These are phyloP conservation scores for Herpailurus yagouaroundi DNA, from an alignment of 2,113 vertebrate species.

Conservation along the genomic window DNA sequence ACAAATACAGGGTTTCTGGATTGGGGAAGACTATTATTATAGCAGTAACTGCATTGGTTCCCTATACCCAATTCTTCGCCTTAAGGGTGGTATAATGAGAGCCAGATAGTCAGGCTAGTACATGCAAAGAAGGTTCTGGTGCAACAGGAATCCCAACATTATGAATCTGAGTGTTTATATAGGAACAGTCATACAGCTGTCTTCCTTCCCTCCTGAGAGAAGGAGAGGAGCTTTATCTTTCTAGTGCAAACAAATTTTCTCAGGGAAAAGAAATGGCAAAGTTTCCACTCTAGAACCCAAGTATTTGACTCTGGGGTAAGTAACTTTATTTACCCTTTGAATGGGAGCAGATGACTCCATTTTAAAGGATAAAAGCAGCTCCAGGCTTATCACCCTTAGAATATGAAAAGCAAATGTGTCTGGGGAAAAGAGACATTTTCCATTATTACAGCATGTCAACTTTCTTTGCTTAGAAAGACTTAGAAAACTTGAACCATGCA, in stretches of 20 bases:
- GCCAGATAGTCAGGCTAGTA: not conserved
- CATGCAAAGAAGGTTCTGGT: not conserved
- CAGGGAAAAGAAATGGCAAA: not conserved
- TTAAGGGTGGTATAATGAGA: not conserved
- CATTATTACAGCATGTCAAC: not conserved
- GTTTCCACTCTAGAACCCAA: not conserved
- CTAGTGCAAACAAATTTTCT: not conserved
- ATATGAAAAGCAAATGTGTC: not conserved
- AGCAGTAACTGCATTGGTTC: not conserved
- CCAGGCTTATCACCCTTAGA: not conserved
- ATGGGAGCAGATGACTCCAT: conserved; percentile 6
- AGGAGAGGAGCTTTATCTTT: not conserved
- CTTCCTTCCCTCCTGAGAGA: not conserved
- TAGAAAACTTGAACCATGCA: not conserved
- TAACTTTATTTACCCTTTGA: conserved; percentile 24
- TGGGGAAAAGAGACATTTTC: not conserved
- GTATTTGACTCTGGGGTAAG: conserved; percentile 17
- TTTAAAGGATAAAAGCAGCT: not conserved
- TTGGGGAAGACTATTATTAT: not conserved
- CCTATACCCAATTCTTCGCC: not conserved
- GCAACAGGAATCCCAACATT: not conserved
- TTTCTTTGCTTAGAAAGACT: conserved; percentile 42
- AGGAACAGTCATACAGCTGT: not conserved
- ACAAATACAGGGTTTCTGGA: not conserved
- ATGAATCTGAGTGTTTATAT: not conserved